These are phyloP conservation scores for Dascillus cervinus DNA, from an alignment of 2,888 invertebrate genomes.

Conservation along the genomic window DNA sequence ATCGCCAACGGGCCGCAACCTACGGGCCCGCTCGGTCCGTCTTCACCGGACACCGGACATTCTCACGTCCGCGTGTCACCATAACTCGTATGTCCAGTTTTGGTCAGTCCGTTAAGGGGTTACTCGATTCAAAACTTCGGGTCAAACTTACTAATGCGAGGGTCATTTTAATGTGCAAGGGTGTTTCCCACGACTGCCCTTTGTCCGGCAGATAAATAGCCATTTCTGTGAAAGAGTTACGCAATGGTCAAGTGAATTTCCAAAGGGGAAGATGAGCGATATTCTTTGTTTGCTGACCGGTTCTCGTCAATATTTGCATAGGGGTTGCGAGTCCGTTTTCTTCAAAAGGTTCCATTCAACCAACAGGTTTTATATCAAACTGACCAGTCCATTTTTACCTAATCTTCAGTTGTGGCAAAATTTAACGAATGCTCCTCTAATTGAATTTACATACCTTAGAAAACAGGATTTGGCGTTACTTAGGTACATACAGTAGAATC, in stretches of 20 bases:
- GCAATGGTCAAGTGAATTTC: constrained; percentile 35
- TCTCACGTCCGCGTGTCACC: constrained; percentile 19
- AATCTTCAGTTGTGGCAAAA: no score
- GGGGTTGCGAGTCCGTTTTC: no score
- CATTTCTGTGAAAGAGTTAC: constrained; percentile 27
- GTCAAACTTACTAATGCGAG: constrained; percentile 29
- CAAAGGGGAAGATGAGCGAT: constrained; percentile 25
- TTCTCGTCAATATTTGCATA: constrained; percentile 24
- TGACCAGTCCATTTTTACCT: no score
- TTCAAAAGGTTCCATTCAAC: no score
- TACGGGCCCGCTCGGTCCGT: constrained; percentile 9
- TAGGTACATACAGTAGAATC: no score
- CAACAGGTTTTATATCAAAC: no score
- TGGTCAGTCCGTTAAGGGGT: constrained; percentile 39
- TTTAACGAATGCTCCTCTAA: no score
- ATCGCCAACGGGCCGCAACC: constrained; percentile 1
- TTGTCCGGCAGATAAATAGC: constrained; percentile 31
- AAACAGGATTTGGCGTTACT: no score
- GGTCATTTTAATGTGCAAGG: constrained; percentile 28
- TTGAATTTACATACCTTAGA: no score
- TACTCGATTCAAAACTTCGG: constrained; percentile 19
- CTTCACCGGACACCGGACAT: constrained; percentile 16
- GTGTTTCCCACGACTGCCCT: constrained; percentile 34
- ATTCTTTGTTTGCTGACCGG: constrained; percentile 28
- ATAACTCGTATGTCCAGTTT: constrained; percentile 35